Base-by-base conservation (phyloP, 1,140 invertebrate species). In the Eciton burchellii region DNA sequence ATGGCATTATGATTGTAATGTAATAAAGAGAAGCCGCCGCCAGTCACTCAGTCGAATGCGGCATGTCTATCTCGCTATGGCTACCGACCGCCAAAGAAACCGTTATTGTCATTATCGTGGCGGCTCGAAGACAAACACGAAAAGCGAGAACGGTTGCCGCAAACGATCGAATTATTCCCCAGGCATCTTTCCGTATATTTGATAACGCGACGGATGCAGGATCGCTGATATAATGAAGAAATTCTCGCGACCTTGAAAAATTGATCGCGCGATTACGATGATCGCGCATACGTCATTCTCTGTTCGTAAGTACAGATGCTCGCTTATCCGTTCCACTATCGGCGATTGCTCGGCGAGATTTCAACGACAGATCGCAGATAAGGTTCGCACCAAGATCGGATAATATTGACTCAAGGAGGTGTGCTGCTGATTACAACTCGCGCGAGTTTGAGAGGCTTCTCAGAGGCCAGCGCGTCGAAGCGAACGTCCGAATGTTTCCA, bases 261-360 rank as follows among this genome's bases (percentile, higher is more conserved):
- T 77, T 14, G 14, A 29, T 19, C 29, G 19, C 29, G 19, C 21
- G 21, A 74, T 77, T 54, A 24, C 21, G 63, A 77, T 54, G 63
- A 77, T 54, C 47, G 29, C 60, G 45, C 19, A 52, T 77, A 54
- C 21, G 1, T 8, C 54, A 47, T 52, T 66, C 43, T 77, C 29
- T n/a, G 74, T 52, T 8, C 41, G 47, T 5, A 24, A 66, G 29
- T 21, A 77, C 62, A 77, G 74, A 68, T 65, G 47, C 29, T 54
- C 47, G 47, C 47, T 77, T 77, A 77, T 77, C 60, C 60, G 19
- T 5, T 14, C 5, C 29, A 43, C 66, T 77, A 77, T 77, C 74
- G 68, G 6, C 35, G 21, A 56, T 65, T 56, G 47, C 12, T 24
- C n/a, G 45, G 3, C 3, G 35, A 66, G 29, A 68, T 77, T 54